phyloP scores from a whole-genome alignment of 2,113 vertebrate genomes.

The Sphaerodactylus townsendi region DNA sequence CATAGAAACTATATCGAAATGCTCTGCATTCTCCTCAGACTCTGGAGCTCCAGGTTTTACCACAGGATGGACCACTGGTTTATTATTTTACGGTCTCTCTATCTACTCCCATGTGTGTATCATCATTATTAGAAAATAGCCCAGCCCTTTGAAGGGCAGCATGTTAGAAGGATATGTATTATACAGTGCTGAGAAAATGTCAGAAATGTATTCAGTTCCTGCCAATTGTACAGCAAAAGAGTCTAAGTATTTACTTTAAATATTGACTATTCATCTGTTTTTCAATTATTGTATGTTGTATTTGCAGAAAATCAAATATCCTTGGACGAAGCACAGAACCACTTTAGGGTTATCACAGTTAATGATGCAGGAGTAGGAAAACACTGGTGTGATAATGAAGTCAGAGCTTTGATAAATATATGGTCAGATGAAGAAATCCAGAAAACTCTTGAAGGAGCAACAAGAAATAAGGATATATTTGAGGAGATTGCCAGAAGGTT shows the following conservation, averaged over 20 bases:
- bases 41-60: no score
- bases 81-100: background rate
- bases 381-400: conserved; percentile 88
- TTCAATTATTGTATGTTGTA: conserved; percentile 23
- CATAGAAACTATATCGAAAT: no score
- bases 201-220: conserved; percentile 10
- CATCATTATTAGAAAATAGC: background rate
- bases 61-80: no score
- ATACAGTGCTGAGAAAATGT: background rate
- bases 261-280: conserved; percentile 2
- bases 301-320: conserved; percentile 60
- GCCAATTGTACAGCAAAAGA: background rate
- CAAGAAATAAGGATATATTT: conserved; percentile 89
- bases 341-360: conserved; percentile 81
- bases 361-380: conserved; percentile 78
- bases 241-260: conserved; percentile 22
- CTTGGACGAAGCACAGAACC: conserved; percentile 66
- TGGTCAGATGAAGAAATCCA: conserved; percentile 85
- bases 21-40: no score
- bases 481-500: conserved; percentile 84
- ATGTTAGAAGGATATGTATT: background rate
- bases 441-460: conserved; percentile 84
- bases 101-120: background rate
- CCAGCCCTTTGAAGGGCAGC: background rate
- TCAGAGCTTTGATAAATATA: conserved; percentile 81